Evolutionary conservation across 2,888 invertebrate species (phyloP).

Genomic region (Yponomeuta plumbellus): DNA sequence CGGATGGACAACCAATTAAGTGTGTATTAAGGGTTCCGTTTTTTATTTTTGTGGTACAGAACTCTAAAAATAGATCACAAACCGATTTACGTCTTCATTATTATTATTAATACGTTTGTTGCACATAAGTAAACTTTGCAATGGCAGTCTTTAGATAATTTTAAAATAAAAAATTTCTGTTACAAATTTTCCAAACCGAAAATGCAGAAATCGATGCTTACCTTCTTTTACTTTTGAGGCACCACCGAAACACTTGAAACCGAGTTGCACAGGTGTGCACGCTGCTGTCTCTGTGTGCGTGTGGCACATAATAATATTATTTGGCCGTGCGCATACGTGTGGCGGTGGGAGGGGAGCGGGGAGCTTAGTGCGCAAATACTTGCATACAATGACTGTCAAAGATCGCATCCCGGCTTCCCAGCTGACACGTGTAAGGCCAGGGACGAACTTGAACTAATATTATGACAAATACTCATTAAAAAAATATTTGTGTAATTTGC

Average conservation of each 20-base stretch:
- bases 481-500: no score
- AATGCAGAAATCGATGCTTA: not conserved
- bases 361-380: constrained; percentile 57
- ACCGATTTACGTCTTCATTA: no score
- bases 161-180: no score
- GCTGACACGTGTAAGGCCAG: constrained; percentile 71
- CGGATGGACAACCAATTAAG: no score
- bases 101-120: no score
- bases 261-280: not conserved
- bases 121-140: no score
- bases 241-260: constrained; percentile 1
- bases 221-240: not conserved
- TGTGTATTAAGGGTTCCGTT: no score
- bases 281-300: not conserved
- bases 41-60: no score
- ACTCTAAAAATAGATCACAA: no score
- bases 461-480: constrained; percentile 5
- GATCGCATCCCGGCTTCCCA: constrained; percentile 64
- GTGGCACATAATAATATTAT: not conserved
- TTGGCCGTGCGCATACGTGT: constrained; percentile 16
- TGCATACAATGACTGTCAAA: constrained; percentile 73
- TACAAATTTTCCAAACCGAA: no score
- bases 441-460: constrained; percentile 41
- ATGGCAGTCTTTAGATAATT: no score
- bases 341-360: constrained; percentile 24